phyloP scores from a whole-genome alignment of 2,888 invertebrate species.

The Gymnosoma rotundatum region DNA sequence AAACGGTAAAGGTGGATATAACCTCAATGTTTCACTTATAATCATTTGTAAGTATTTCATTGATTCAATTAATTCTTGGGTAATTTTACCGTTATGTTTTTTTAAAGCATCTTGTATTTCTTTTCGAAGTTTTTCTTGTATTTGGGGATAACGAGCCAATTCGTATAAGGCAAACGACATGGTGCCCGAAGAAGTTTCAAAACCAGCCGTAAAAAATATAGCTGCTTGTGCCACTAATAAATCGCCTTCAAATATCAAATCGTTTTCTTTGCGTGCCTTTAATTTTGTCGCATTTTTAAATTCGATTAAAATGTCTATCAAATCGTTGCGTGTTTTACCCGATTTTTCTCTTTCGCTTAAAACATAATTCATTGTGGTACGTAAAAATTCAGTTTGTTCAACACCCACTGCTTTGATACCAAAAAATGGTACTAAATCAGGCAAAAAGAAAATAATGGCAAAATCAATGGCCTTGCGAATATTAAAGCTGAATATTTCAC shows the following conservation, averaged over 20 bases:
- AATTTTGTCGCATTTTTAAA: slow-evolving; percentile 76
- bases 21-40: slow-evolving; percentile 78
- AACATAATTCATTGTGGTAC: slow-evolving; percentile 81
- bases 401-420: slow-evolving; percentile 80
- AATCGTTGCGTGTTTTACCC: slow-evolving; percentile 81
- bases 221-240: slow-evolving; percentile 81
- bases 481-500: slow-evolving; percentile 80
- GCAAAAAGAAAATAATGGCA: slow-evolving; percentile 81
- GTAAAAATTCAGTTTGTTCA: slow-evolving; percentile 79
- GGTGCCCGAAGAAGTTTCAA: slow-evolving; percentile 81
- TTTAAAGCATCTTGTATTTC: slow-evolving; percentile 81
- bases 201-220: slow-evolving; percentile 81
- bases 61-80: slow-evolving; percentile 80
- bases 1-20: slow-evolving; percentile 81
- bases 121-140: slow-evolving; percentile 81
- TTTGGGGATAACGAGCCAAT: slow-evolving; percentile 80
- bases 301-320: slow-evolving; percentile 83
- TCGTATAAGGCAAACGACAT: slow-evolving; percentile 82
- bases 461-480: slow-evolving; percentile 80
- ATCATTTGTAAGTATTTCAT: slow-evolving; percentile 83
- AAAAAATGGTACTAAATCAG: slow-evolving; percentile 78
- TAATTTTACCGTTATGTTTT: slow-evolving; percentile 79
- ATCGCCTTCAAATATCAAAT: slow-evolving; percentile 79
- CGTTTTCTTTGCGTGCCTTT: slow-evolving; percentile 76
- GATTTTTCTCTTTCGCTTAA: slow-evolving; percentile 81